Evolutionary conservation across 1,140 invertebrate genomes (phyloP).

Genomic region (Diorhabda elongata): DNA sequence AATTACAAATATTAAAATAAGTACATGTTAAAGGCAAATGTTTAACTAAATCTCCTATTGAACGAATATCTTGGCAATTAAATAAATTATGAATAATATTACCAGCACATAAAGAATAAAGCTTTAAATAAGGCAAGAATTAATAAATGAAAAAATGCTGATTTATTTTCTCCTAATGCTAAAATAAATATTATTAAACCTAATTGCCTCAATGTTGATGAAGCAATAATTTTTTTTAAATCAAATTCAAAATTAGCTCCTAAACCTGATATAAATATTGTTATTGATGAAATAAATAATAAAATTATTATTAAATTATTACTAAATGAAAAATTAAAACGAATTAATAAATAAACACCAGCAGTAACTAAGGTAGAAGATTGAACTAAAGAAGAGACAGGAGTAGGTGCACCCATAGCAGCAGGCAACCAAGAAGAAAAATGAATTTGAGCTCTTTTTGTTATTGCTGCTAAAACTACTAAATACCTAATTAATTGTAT

Average conservation of each 20-base stretch:
- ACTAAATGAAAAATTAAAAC: slow-evolving; percentile 51
- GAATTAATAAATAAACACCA: slow-evolving; percentile 67
- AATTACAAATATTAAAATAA: slow-evolving; percentile 52
- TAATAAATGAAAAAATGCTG: slow-evolving; percentile 62
- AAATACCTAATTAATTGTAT: slow-evolving; percentile 49
- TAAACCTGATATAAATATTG: slow-evolving; percentile 59
- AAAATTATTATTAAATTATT: slow-evolving; percentile 29
- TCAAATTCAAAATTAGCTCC: slow-evolving; percentile 60
- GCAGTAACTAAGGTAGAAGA: slow-evolving; percentile 71
- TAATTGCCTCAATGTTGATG: slow-evolving; percentile 67
- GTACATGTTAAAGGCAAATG: slow-evolving; percentile 48
- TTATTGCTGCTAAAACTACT: slow-evolving; percentile 56
- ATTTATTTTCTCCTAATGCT: slow-evolving; percentile 46
- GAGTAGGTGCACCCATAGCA: slow-evolving; percentile 66
- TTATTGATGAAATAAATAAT: slow-evolving; percentile 50
- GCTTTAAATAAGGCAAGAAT: slow-evolving; percentile 62
- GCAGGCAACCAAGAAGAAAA: slow-evolving; percentile 67
- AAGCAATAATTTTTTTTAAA: slow-evolving; percentile 68
- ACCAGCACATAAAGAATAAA: slow-evolving; percentile 58
- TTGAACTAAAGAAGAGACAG: slow-evolving; percentile 68
- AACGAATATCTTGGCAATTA: slow-evolving; percentile 61
- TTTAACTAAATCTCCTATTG: slow-evolving; percentile 48
- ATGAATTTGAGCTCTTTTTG: slow-evolving; percentile 70
- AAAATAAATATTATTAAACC: slow-evolving; percentile 62
- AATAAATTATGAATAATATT: slow-evolving; percentile 62